Conservation (phyloP, 1,140 invertebrate species). For the Solenopsis invicta region DNA sequence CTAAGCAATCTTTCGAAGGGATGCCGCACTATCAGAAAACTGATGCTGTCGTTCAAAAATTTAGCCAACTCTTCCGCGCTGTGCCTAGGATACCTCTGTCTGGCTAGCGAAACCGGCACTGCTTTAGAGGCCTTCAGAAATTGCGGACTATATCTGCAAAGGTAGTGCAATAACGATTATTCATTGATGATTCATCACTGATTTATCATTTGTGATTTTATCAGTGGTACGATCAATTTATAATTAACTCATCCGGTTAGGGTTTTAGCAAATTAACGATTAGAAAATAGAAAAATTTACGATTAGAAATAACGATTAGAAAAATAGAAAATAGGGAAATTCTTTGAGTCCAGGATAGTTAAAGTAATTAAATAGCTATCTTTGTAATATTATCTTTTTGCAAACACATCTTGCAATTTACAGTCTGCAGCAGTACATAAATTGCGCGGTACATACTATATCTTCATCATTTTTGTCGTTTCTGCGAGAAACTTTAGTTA, state of each 20-base stretch:
- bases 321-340: neutral
- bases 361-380: conserved; percentile 24
- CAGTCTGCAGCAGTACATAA: neutral
- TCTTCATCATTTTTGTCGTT: neutral
- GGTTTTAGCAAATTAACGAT: neutral
- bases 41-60: conserved; percentile 90
- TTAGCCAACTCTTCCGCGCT: conserved; percentile 89
- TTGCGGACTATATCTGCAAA: conserved; percentile 89
- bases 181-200: neutral
- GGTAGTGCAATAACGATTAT: conserved; percentile 28
- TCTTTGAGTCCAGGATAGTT: neutral
- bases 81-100: conserved; percentile 92
- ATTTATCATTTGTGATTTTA: neutral
- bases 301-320: neutral
- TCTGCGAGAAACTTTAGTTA: neutral
- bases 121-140: conserved; percentile 92
- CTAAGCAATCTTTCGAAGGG: conserved; percentile 96
- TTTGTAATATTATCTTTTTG: conserved; percentile 10
- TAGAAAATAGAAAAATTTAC: neutral
- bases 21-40: conserved; percentile 95
- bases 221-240: neutral
- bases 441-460: neutral
- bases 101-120: conserved; percentile 92
- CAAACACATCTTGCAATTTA: neutral
- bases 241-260: neutral